Conservation (phyloP, 1,140 invertebrate genomes). For the Pseudomyrmex pallidus region DNA sequence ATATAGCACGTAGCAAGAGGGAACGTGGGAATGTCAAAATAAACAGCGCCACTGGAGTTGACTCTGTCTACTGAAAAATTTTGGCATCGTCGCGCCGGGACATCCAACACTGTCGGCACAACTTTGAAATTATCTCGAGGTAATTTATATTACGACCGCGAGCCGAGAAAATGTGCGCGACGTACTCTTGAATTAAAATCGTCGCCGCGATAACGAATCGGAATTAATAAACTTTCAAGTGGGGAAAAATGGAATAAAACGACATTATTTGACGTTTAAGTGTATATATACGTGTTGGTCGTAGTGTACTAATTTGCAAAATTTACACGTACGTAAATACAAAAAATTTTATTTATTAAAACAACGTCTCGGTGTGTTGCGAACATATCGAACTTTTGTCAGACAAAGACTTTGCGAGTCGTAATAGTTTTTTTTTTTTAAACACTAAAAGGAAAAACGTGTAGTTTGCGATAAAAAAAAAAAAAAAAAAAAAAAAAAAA, state of each 20-base stretch:
- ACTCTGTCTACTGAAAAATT: conserved; percentile 41
- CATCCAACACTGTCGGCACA: conserved; percentile 32
- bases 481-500: background rate
- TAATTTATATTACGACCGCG: conserved; percentile 67
- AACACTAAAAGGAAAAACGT: background rate
- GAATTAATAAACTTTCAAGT: conserved; percentile 34
- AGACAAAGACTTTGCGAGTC: background rate
- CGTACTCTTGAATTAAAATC: conserved; percentile 65
- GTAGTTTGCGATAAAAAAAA: background rate
- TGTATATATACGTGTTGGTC: background rate
- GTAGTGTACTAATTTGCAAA: background rate
- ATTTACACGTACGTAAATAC: background rate
- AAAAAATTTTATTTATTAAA: background rate
- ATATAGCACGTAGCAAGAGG: conserved; percentile 1
- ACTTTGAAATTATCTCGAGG: conserved; percentile 68
- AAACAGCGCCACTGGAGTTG: conserved; percentile 36
- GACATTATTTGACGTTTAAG: background rate
- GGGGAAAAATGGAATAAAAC: conserved; percentile 15
- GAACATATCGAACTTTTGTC: no score
- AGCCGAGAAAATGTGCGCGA: conserved; percentile 49
- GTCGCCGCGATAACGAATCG: conserved; percentile 36
- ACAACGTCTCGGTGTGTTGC: no score
- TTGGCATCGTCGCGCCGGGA: background rate
- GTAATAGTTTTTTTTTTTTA: background rate
- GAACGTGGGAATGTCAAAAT: conserved; percentile 40